Conservation (phyloP, 2,888 invertebrate species). For the Leptinotarsa juncta region DNA sequence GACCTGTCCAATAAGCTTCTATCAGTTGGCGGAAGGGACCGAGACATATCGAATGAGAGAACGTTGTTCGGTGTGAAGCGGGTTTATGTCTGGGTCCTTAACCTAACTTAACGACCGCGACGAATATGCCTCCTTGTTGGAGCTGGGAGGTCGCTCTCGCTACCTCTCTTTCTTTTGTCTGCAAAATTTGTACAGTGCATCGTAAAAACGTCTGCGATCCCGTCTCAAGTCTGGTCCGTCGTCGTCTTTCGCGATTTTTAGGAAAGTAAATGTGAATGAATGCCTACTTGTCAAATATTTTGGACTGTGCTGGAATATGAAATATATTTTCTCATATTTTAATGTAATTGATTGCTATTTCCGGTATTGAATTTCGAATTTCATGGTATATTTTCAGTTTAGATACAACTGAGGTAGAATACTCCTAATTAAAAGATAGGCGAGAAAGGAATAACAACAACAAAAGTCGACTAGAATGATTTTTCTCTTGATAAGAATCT, state of each 20-base stretch:
- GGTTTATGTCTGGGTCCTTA: constrained; percentile 67
- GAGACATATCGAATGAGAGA: constrained; percentile 48
- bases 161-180: constrained; percentile 45
- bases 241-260: not conserved
- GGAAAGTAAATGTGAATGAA: not conserved
- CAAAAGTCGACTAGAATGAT: no score
- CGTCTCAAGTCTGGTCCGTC: not conserved
- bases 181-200: constrained; percentile 53
- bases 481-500: no score
- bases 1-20: constrained; percentile 46
- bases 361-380: no score
- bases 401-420: no score
- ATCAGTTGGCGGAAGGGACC: constrained; percentile 45
- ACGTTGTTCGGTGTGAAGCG: constrained; percentile 60
- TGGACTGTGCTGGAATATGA: not conserved
- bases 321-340: no score
- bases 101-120: constrained; percentile 67
- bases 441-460: no score
- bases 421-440: no score
- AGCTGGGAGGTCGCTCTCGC: constrained; percentile 31
- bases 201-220: constrained; percentile 54
- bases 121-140: constrained; percentile 49
- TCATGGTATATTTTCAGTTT: no score
- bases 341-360: no score
- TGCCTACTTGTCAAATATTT: not conserved